These are phyloP conservation scores for Odontophorus gujanensis DNA, from an alignment of 2,113 vertebrate genomes.

Conservation along the genomic window DNA sequence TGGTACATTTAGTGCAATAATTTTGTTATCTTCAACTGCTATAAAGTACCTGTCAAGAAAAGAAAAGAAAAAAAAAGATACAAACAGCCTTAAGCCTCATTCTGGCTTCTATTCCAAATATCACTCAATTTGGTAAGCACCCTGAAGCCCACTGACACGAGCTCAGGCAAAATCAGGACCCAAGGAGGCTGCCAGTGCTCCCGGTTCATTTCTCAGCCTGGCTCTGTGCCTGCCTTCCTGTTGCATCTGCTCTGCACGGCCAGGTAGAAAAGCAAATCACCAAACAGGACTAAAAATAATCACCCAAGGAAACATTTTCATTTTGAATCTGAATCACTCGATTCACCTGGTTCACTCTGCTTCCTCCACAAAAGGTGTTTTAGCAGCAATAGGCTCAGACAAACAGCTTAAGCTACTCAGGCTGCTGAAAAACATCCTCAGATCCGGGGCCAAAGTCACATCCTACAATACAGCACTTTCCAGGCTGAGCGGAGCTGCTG, in stretches of 20 bases:
- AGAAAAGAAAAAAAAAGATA: not conserved
- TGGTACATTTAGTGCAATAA: conserved; percentile 79
- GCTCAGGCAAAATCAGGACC: not conserved
- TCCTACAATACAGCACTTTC: not conserved
- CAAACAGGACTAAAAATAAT: not conserved
- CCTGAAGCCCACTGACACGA: not conserved
- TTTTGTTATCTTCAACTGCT: conserved; percentile 84
- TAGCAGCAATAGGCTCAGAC: not conserved
- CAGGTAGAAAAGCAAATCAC: not conserved
- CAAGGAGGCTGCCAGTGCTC: not conserved
- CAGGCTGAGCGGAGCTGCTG: not conserved
- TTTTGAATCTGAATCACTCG: not conserved
- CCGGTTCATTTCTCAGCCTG: not conserved
- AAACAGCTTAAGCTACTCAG: not conserved
- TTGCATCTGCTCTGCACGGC: not conserved
- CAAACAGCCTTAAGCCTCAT: not conserved
- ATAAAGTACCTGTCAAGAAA: conserved; percentile 86
- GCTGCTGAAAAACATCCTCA: not conserved
- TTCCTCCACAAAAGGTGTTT: not conserved
- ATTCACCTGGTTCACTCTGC: not conserved
- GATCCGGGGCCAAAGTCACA: not conserved
- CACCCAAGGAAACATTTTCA: not conserved
- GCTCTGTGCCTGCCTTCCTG: not conserved
- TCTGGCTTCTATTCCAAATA: not conserved
- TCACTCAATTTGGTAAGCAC: not conserved